These are phyloP conservation scores for Agonum fuliginosum DNA, from an alignment of 2,888 invertebrate genomes.

Conservation along the genomic window DNA sequence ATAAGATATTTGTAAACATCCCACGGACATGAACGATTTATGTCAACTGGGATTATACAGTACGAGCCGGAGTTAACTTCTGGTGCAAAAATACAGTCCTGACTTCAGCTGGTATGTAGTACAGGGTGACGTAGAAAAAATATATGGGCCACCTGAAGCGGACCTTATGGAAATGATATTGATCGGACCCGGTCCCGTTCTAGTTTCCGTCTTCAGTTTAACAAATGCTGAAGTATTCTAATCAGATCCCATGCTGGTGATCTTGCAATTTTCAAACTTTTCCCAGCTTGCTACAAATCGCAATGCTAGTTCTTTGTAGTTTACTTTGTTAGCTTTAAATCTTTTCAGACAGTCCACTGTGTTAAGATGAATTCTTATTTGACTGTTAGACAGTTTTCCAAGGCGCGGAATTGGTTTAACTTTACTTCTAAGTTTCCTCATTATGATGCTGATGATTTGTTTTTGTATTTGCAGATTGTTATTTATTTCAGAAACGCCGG, in stretches of 20 bases:
- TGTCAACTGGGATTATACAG: no score
- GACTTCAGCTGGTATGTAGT: conserved; percentile 52
- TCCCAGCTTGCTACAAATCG: conserved; percentile 50
- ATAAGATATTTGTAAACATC: no score
- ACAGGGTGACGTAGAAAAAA: conserved; percentile 56
- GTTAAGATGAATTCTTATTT: conserved; percentile 48
- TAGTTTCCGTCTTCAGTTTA: conserved; percentile 48
- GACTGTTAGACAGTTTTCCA: conserved; percentile 4
- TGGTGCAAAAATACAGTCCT: no score
- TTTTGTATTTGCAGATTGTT: no score
- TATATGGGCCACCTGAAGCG: conserved; percentile 58
- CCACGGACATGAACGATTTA: no score
- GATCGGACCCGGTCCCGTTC: conserved; percentile 42
- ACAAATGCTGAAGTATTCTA: conserved; percentile 56
- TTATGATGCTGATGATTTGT: no score
- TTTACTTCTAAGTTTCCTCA: not conserved
- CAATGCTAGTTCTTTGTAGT: conserved; percentile 50
- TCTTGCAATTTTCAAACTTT: conserved; percentile 55
- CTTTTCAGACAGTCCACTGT: conserved; percentile 31
- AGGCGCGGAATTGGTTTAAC: not conserved
- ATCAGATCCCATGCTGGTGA: conserved; percentile 52
- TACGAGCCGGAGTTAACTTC: no score
- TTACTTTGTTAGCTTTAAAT: conserved; percentile 55
- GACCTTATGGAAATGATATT: conserved; percentile 58
- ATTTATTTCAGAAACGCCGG: no score